Conservation (phyloP, 1,140 invertebrate species). For the Bombus waltoni region DNA sequence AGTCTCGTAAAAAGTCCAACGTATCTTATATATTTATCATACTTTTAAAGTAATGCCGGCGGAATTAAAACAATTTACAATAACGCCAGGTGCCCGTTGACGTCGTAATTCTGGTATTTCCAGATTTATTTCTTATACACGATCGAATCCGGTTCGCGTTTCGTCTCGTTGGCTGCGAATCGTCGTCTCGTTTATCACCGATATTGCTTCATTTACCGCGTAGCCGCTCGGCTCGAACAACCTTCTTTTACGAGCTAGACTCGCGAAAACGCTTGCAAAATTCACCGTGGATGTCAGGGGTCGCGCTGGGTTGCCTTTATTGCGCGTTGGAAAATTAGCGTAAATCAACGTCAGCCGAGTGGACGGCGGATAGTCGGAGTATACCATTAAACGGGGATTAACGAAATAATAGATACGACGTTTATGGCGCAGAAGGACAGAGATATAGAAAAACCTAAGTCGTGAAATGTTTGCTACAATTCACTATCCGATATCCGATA, state of each 20-base stretch:
- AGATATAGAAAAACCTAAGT: neutral
- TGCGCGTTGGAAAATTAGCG: neutral
- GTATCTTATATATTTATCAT: too few species aligned
- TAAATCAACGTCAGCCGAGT: neutral
- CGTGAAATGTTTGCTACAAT: neutral
- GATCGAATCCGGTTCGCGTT: neutral
- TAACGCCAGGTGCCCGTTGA: neutral
- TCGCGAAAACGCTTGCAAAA: slow-evolving; percentile 1
- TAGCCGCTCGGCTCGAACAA: neutral
- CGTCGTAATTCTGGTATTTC: neutral
- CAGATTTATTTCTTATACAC: neutral
- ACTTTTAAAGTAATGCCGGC: neutral
- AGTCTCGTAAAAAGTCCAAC: neutral
- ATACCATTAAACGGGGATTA: neutral
- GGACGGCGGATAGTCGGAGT: neutral
- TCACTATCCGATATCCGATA: neutral
- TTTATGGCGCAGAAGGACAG: neutral
- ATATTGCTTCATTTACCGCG: slow-evolving; percentile 30
- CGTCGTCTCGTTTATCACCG: slow-evolving; percentile 5
- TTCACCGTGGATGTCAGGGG: neutral
- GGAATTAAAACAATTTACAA: neutral
- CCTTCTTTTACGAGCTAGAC: neutral
- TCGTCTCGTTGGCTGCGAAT: too few species aligned
- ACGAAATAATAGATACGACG: neutral
- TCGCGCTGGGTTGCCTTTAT: too few species aligned